Conservation (phyloP, 2,888 invertebrate species). For the Tetragnatha montana region DNA sequence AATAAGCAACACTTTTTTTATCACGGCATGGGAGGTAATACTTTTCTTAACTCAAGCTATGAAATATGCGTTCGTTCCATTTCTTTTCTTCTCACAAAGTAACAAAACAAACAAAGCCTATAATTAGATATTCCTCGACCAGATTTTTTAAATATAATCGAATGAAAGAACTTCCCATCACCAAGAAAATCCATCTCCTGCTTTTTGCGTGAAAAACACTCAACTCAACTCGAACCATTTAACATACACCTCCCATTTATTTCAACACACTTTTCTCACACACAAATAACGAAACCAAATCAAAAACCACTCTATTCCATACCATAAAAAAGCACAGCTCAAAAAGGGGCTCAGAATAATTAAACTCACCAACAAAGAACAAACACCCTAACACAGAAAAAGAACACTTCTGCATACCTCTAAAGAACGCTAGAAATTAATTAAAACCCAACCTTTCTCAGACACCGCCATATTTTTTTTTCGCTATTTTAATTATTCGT, state of each 20-base stretch:
- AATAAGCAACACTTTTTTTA: too few relatives aligned
- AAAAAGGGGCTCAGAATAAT: slow-evolving; percentile 12
- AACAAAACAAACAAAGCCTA: too few relatives aligned
- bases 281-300: background rate
- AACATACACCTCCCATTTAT: background rate
- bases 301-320: background rate
- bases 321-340: background rate
- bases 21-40: too few relatives aligned
- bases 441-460: slow-evolving; percentile 32
- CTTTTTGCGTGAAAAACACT: background rate
- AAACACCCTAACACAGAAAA: background rate
- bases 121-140: too few relatives aligned
- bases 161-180: background rate
- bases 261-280: slow-evolving; percentile 8
- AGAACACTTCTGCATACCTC: background rate
- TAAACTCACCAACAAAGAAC: slow-evolving; percentile 8
- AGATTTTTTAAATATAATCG: too few relatives aligned
- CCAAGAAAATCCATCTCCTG: background rate
- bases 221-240: background rate
- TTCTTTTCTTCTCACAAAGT: too few relatives aligned
- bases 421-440: slow-evolving; percentile 29
- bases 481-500: background rate
- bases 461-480: slow-evolving; percentile 5
- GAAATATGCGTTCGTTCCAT: too few relatives aligned
- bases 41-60: too few relatives aligned